Conservation (phyloP, 2,888 invertebrate genomes). For the Pyralis farinalis region DNA sequence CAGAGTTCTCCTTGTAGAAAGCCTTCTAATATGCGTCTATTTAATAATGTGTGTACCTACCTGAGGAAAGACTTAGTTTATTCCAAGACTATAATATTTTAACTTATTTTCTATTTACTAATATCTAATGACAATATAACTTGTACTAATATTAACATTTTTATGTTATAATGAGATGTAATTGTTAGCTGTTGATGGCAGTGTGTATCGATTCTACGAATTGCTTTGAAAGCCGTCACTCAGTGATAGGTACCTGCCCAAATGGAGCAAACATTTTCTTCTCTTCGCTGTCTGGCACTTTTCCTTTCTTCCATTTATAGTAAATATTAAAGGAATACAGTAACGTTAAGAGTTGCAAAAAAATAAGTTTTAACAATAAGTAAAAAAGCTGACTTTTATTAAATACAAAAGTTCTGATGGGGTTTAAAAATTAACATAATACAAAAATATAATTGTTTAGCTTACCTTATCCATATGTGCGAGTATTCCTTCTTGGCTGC, state of each 20-base stretch:
- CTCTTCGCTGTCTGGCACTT: slow-evolving; percentile 89
- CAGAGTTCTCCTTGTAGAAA: no score
- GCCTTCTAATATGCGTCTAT: no score
- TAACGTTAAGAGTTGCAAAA: slow-evolving; percentile 26
- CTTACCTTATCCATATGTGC: slow-evolving; percentile 94
- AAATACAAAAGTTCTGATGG: slow-evolving; percentile 9
- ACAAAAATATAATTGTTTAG: slow-evolving; percentile 7
- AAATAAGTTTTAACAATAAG: slow-evolving; percentile 17
- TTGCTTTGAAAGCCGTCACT: slow-evolving; percentile 11
- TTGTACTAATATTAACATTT: no score
- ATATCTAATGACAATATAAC: no score
- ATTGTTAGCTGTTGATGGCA: not conserved
- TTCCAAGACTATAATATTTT: no score
- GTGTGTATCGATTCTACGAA: not conserved
- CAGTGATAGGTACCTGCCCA: slow-evolving; percentile 85
- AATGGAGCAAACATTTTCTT: slow-evolving; percentile 88
- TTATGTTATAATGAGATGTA: no score
- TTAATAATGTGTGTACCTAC: no score
- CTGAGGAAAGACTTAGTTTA: no score
- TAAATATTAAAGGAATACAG: slow-evolving; percentile 30
- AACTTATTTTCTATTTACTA: no score
- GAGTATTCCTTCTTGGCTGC: slow-evolving; percentile 92
- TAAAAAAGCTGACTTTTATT: slow-evolving; percentile 14
- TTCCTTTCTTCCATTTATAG: slow-evolving; percentile 83
- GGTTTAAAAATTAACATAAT: slow-evolving; percentile 18